phyloP scores from a whole-genome alignment of 1,140 invertebrate species.

The Spodoptera litura region DNA sequence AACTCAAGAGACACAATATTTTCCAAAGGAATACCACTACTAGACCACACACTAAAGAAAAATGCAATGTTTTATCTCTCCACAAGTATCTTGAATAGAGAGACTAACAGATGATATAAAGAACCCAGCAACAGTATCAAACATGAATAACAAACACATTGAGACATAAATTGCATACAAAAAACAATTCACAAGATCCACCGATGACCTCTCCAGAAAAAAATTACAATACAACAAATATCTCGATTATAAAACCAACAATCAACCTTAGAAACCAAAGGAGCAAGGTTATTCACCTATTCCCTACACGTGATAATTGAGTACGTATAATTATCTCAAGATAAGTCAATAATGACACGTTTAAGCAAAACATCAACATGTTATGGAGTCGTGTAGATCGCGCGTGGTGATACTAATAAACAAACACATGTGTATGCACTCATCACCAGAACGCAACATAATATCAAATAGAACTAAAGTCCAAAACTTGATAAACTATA shows the following conservation, averaged over 20 bases:
- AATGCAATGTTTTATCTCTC: too few relatives aligned
- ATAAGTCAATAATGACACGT: not conserved
- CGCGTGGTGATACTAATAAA: conserved; percentile 5
- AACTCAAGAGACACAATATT: too few relatives aligned
- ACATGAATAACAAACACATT: too few relatives aligned
- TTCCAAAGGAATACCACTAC: not conserved
- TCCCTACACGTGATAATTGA: not conserved
- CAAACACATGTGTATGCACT: conserved; percentile 8
- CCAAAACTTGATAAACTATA: conserved; percentile 33
- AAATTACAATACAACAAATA: too few relatives aligned
- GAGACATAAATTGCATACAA: too few relatives aligned
- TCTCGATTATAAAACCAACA: too few relatives aligned
- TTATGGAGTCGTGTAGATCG: not conserved
- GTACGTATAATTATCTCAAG: not conserved
- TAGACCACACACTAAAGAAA: not conserved
- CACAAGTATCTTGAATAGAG: too few relatives aligned
- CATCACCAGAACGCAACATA: not conserved
- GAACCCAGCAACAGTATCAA: too few relatives aligned
- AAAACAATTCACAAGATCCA: too few relatives aligned
- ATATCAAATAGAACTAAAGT: conserved; percentile 18
- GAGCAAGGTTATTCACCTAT: not conserved
- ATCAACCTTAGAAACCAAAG: too few relatives aligned
- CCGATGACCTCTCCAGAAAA: too few relatives aligned
- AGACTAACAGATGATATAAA: too few relatives aligned
- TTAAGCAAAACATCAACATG: conserved; percentile 13